Evolutionary conservation across 2,113 vertebrate genomes (phyloP), one percentile per base, ranked within the genome.

Genomic region (Myotis davidii): DNA sequence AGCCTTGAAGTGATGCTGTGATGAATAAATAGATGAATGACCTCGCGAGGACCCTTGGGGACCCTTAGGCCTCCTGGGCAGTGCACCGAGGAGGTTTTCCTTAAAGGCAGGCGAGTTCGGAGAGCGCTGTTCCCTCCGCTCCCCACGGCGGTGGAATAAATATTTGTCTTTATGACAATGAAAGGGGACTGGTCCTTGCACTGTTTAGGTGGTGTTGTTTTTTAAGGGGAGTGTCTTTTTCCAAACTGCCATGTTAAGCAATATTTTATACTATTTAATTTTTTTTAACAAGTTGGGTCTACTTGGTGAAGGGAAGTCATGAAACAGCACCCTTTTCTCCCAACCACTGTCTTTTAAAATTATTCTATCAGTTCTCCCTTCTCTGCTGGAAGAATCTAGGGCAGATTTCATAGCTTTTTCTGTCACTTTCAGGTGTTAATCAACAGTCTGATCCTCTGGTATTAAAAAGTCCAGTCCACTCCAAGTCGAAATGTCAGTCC

Each of bases 341-440:
- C 48, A 77, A 76, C 42, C 56, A 27, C 42, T 81, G 50, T 82
- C 81, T 90, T 96, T 96, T 89, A 64, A 93, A 79, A 91, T 48
- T 65, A 52, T 76, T 91, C 70, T 65, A 13, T 89, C 76, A 23
- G 76, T 21, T 88, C 72, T 93, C 52, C 25, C 88, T 76, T 91
- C 61, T 86, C 34, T 23, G 37, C 27, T 67, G 39, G 70, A 93
- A 94, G 72, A 97, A 97, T 93, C 95, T 97, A 82, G 90, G 85
- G 88, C 90, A 94, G 39, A 93, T 89, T 90, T 87, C 89, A 73
- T 77, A 61, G 76, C 72, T 92, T 94, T 90, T 73, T 32, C 85
- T 96, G 70, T 67, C 92, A 56, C 79, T 93, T 79, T 54, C 72
- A 54, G 59, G 84, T 82, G 91, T 82, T 96, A 95, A 94, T 78